Conservation (phyloP, 2,888 invertebrate species). For the Sinotaia quadrata region DNA sequence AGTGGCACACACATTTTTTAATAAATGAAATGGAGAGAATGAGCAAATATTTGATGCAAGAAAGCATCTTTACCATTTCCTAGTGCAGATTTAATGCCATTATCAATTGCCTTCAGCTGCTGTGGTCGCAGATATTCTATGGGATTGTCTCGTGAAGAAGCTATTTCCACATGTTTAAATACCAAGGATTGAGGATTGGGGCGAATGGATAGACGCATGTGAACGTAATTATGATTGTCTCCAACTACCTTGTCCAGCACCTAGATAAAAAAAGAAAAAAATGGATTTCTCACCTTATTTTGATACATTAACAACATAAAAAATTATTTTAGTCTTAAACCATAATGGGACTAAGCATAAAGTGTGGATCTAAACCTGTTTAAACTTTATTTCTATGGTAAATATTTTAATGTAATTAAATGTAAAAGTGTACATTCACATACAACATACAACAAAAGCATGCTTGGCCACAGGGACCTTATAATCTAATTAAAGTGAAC, state of each 20-base stretch:
- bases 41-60: too few species aligned
- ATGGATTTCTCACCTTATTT: not conserved
- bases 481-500: too few species aligned
- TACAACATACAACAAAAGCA: too few species aligned
- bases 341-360: not conserved
- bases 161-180: conserved; percentile 54
- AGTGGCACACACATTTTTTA: too few species aligned
- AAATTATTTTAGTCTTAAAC: not conserved
- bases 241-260: conserved; percentile 75
- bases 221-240: conserved; percentile 77
- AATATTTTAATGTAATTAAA: too few species aligned
- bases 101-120: conserved; percentile 80
- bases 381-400: too few species aligned
- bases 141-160: conserved; percentile 71
- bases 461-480: too few species aligned
- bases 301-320: not conserved
- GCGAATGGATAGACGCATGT: conserved; percentile 78
- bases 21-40: too few species aligned
- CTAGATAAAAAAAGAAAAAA: conserved; percentile 9
- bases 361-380: too few species aligned
- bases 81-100: conserved; percentile 78
- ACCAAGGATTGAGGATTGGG: conserved; percentile 65
- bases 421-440: too few species aligned
- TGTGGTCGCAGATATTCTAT: conserved; percentile 80
- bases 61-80: conserved; percentile 44